Base-by-base conservation (phyloP, 2,113 vertebrate species). In the Hucho hucho region DNA sequence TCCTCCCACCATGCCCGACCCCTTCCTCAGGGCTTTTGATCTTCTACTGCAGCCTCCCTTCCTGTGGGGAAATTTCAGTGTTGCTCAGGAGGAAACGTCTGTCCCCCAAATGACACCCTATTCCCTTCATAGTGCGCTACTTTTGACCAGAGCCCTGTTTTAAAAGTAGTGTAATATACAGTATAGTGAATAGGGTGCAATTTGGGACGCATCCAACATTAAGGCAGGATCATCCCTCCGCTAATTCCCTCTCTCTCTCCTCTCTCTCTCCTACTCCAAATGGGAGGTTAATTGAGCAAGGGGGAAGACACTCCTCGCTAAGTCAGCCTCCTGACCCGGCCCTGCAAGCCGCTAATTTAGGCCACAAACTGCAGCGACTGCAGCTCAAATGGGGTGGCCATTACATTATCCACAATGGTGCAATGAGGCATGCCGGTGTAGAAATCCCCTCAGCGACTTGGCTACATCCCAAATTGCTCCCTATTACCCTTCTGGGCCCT, bases 281-380 rank as follows among this genome's bases (percentile, higher is more conserved):
- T 89, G 83, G 88, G 82, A 88, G 86, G 90, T 88, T 91, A 91
- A 92, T 91, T 89, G 82, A 86, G 80, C 82, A 82, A 88, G 88
- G 79, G 37, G 77, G 81, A 84, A 86, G 79, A 72, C 78, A 64
- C 68, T 83, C 68, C 87, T 83, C 71, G 66, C 66, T 78, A 79
- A 80, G 71, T 83, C 85, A 83, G 75, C 78, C 73, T 78, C 77
- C 77, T 73, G 83, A 81, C 75, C 70, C 73, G 79, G 83, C 79
- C 7, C 37, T 2, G 37, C 7, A 43, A 43, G 11, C 37, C 2
- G 6, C 32, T 88, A 79, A 83, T 81, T 80, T 78, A 76, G 73
- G 72, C 80, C 63, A 64, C 37, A 43, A 43, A 43, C 37, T 43
- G 37, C 37, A 2, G 49, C 49, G 49, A 53, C 73, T 56, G 43